Evolutionary conservation across 2,113 vertebrate genomes (phyloP), one percentile per base, ranked within the genome.

Genomic region (Indicator maculatus): DNA sequence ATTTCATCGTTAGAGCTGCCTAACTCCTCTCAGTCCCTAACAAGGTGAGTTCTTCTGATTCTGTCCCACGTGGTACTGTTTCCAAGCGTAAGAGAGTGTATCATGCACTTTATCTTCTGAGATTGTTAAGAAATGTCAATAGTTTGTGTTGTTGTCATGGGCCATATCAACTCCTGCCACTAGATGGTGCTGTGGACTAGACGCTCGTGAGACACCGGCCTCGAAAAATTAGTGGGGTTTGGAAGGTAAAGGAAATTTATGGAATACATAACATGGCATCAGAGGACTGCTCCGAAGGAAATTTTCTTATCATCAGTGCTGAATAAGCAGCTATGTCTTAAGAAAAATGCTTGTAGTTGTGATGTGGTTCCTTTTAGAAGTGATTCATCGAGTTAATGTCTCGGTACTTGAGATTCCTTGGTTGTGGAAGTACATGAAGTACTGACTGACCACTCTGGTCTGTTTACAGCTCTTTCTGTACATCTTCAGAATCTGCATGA

Each of bases 171-270:
- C 3, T 1, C 6, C 20, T 59, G 65, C 96, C 96, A 88, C 96
- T 95, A 97, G 96, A 79, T 96, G 94, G 93, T 90, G 81, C 79
- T 97, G 91, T 90, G 95, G 76, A 9, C 73, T 84, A 94, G 91
- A 86, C 21, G 61, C 76, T 75, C 28, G 6, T 53, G 58, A 75
- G 33, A 18, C 16, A 12, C 15, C 3, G 36, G 50, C 53, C 36
- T 36, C 36, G 36, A 1, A 8, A 4, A 47, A 28, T 30, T 12
- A 1, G 4, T 1, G 33, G 8, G 3, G 8, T 30, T 65, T 83
- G 61, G 27, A 55, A 67, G 58, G 76, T 81, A 39, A 63, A 55
- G 61, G 56, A 44, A 81, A 81, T 86, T 91, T 81, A 81, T 61
- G n/a, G 82, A 61, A 45, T 53, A 16, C 12, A 20, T 81, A 69